Percentiles rank a stretch among this genome's conserved stretches.
Conservation (phyloP, 2,888 invertebrate genomes). For the Mystacides longicornis region DNA sequence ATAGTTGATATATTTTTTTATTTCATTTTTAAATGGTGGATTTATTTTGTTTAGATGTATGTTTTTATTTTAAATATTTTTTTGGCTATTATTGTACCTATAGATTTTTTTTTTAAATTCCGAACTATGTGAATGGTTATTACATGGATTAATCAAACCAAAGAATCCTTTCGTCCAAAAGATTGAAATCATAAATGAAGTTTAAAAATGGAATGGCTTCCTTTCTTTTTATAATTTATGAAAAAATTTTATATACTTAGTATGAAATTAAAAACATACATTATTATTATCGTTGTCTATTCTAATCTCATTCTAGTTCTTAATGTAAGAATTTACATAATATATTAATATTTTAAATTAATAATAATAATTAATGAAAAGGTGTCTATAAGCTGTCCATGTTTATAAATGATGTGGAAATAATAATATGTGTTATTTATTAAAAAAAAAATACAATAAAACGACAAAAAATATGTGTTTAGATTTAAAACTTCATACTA, state of each 20-base stretch:
- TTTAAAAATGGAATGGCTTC: not conserved
- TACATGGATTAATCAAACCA: too few relatives aligned
- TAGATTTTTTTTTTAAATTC: too few relatives aligned
- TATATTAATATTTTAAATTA: not conserved
- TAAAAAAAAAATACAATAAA: not conserved
- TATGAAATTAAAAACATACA: not conserved
- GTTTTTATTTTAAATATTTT: too few relatives aligned
- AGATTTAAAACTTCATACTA: not conserved
- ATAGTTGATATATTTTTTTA: too few relatives aligned
- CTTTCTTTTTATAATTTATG: not conserved
- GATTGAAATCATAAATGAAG: too few relatives aligned
- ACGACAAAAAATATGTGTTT: not conserved
- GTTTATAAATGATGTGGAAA: not conserved
- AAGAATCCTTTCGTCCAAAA: too few relatives aligned
- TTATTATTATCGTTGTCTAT: not conserved
- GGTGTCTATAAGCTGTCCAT: slow-evolving; percentile 2
- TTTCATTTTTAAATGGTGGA: too few relatives aligned
- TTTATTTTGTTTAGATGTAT: too few relatives aligned
- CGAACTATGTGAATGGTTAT: too few relatives aligned
- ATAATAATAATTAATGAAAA: not conserved
- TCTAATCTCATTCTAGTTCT: not conserved
- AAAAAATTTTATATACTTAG: not conserved
- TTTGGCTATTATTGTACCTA: too few relatives aligned
- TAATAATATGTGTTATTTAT: not conserved
- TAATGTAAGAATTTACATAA: not conserved